Evolutionary conservation across 2,113 vertebrate genomes (phyloP).

Genomic region (Dunckerocampus dactyliophorus): DNA sequence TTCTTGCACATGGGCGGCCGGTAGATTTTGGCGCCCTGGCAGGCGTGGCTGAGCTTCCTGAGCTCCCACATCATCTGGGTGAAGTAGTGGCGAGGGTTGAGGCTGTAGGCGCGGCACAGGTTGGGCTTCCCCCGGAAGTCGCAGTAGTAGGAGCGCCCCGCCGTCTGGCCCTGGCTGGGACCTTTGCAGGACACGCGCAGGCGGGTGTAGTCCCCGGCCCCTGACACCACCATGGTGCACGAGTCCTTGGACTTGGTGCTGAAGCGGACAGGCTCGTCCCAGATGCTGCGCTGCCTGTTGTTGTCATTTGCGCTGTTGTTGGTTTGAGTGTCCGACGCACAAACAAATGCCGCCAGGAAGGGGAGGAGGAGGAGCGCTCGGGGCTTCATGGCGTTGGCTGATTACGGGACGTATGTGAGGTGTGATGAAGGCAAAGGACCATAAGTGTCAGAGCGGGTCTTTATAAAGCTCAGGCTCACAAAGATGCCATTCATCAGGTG

Average conservation of each 20-base stretch:
- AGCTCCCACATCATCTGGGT: conserved; percentile 77
- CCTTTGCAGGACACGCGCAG: conserved; percentile 77
- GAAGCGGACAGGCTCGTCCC: conserved; percentile 77
- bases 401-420: conserved; percentile 2
- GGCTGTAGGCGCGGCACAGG: conserved; percentile 75
- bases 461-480: conserved; percentile 68
- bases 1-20: conserved; percentile 77
- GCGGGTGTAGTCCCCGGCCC: conserved; percentile 66
- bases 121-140: conserved; percentile 79
- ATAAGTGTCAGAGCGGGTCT: conserved; percentile 10
- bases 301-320: conserved; percentile 40
- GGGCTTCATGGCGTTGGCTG: conserved; percentile 64
- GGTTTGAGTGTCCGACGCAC: conserved; percentile 62
- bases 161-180: conserved; percentile 50
- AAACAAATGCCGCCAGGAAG: conserved; percentile 55
- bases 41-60: conserved; percentile 74
- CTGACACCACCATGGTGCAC: conserved; percentile 73
- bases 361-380: conserved; percentile 63
- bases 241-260: conserved; percentile 77
- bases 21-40: conserved; percentile 70
- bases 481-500: conserved; percentile 68
- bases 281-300: conserved; percentile 52
- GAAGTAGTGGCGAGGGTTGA: conserved; percentile 80
- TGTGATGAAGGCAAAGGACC: neutral
- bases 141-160: conserved; percentile 76